phyloP scores from a whole-genome alignment of 2,797 vertebrate species.

The Aeoliscus strigatus region DNA sequence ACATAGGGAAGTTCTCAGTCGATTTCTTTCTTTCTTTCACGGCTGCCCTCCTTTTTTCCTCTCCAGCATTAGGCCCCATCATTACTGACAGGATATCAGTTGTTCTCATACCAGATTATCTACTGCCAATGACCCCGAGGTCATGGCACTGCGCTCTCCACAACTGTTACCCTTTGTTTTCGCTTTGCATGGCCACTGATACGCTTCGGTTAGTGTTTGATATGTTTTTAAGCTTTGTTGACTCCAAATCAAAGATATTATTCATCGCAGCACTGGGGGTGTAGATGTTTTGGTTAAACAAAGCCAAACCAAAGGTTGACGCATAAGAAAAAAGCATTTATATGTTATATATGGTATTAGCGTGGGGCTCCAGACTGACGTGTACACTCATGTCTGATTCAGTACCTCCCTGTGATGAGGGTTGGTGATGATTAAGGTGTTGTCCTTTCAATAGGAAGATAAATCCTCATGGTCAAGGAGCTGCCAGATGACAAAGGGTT shows the following conservation, averaged over 20 bases:
- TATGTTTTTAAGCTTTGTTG: constrained; percentile 45
- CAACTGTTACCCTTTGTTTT: constrained; percentile 58
- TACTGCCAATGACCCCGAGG: constrained; percentile 59
- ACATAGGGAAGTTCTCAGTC: constrained; percentile 62
- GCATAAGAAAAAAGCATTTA: too few species aligned
- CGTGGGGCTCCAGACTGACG: too few species aligned
- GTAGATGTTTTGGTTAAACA: too few species aligned
- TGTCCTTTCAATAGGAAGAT: too few species aligned
- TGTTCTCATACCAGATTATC: constrained; percentile 69
- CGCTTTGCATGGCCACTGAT: constrained; percentile 46
- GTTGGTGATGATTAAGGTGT: too few species aligned
- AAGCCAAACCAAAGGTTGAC: too few species aligned
- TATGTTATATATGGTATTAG: too few species aligned
- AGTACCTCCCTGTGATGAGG: too few species aligned
- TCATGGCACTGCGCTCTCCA: constrained; percentile 56
- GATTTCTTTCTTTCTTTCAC: constrained; percentile 53
- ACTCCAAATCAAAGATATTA: constrained; percentile 54
- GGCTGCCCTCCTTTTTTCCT: constrained; percentile 45
- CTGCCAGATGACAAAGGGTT: too few species aligned
- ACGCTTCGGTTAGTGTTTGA: constrained; percentile 44
- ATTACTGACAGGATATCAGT: constrained; percentile 64
- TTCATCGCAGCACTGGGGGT: constrained; percentile 13
- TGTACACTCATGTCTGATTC: too few species aligned
- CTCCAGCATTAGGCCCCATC: constrained; percentile 56
- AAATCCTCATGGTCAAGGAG: too few species aligned